Base-by-base conservation (phyloP, 2,888 invertebrate genomes). In the Vanessa cardui region DNA sequence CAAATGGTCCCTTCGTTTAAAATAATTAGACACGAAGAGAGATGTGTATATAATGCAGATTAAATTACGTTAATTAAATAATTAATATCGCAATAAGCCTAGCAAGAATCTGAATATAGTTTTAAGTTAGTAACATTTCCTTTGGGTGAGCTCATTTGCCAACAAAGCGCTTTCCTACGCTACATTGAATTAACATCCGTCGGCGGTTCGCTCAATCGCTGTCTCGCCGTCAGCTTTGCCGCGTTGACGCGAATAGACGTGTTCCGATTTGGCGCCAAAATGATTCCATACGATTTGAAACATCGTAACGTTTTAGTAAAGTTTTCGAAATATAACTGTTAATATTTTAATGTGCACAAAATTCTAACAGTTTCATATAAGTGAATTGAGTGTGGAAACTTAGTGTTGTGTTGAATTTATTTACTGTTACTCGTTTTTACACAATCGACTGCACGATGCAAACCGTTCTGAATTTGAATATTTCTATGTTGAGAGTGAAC, bases 401-500 rank as follows among this genome's bases (percentile, higher is more conserved):
- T 67, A 70, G 80, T 82, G 86, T 79, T 77, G 79, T 79, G 83
- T 82, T 81, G 76, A 80, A 78, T 76, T 78, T 78, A 78, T 73
- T 77, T 74, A 79, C 80, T 78, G 75, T 67, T 77, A 76, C 71
- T 72, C 73, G 72, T 77, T 73, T 80, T 80, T 76, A 78, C 77
- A 72, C 74, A 79, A 78, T 78, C 69, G 74, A 78, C 79, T 81
- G 77, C 86, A 90, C 86, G 80, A 90, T 91, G 91, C 86, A 84
- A 87, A 87, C 83, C 80, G 80, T 85, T 86, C 77, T 85, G 78
- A 78, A 81, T 86, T 83, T 81, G 84, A 82, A 83, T 61, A 59
- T 67, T 76, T 81, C 76, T 77, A 82, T 80, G 76, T 82, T 79
- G 73, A 82, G 83, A 86, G 86, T 83, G 81, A 81, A 79, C 77